A percentile compares a stretch with the other conserved stretches of the same genome.
Conservation (phyloP, 2,797 vertebrate genomes). For the Argya squamiceps region DNA sequence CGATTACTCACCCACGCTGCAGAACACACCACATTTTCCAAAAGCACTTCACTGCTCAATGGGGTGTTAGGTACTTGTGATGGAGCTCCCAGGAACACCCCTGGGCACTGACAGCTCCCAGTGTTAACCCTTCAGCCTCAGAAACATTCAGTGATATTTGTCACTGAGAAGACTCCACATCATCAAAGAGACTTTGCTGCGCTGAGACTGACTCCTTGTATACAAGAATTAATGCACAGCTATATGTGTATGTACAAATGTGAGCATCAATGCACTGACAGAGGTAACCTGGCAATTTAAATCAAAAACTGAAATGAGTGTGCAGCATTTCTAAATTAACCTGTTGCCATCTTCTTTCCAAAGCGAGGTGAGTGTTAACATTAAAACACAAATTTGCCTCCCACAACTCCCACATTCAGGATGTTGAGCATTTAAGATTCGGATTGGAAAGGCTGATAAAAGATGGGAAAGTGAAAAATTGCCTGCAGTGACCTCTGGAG, state of each 20-base stretch:
- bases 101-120: background rate
- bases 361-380: background rate
- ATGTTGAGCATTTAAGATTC: background rate
- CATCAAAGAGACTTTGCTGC: background rate
- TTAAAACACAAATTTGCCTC: background rate
- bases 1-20: background rate
- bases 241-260: rapidly evolving
- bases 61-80: background rate
- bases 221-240: background rate
- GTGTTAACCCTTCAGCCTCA: background rate
- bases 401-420: background rate
- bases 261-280: background rate
- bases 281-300: background rate
- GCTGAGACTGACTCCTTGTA: background rate
- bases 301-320: background rate
- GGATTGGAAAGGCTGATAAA: background rate
- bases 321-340: background rate
- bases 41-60: background rate
- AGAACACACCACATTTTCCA: background rate
- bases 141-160: background rate
- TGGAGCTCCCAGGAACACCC: background rate
- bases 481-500: background rate
- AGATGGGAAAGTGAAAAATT: background rate
- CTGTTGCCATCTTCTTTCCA: background rate
- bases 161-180: background rate